Conservation (phyloP, 2,113 vertebrate species). For the Lepus americanus region DNA sequence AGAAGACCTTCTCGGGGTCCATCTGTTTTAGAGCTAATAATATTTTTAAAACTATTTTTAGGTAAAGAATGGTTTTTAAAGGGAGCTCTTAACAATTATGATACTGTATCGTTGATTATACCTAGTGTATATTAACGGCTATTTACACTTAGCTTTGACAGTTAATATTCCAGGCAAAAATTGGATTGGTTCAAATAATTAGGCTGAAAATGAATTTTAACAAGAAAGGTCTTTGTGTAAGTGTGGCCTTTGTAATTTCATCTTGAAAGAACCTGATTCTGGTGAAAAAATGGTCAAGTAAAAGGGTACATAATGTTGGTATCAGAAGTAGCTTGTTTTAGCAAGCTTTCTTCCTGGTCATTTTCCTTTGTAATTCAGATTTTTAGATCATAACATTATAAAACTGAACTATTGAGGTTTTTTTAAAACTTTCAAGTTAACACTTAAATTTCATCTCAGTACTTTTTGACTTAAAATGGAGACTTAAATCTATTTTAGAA, state of each 20-base stretch:
- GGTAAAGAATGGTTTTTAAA: slow-evolving; percentile 54
- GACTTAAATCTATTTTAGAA: slow-evolving; percentile 21
- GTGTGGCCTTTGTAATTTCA: slow-evolving; percentile 66
- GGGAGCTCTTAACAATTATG: slow-evolving; percentile 32
- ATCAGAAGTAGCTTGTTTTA: slow-evolving; percentile 45
- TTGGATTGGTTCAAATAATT: slow-evolving; percentile 49
- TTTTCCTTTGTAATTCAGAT: slow-evolving; percentile 3
- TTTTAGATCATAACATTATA: slow-evolving; percentile 46
- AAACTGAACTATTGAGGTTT: neutral
- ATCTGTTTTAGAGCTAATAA: neutral
- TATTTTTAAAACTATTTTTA: slow-evolving; percentile 32
- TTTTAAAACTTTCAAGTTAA: neutral
- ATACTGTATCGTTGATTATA: neutral
- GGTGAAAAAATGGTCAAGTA: neutral
- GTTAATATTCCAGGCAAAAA: slow-evolving; percentile 26
- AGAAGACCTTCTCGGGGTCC: slow-evolving; percentile 19
- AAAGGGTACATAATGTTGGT: slow-evolving; percentile 7
- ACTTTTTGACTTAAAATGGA: slow-evolving; percentile 7
- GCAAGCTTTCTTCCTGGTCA: neutral
- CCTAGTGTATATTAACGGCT: neutral
- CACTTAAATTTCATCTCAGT: neutral
- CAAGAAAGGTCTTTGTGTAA: slow-evolving; percentile 35
- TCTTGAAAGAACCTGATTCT: slow-evolving; percentile 56
- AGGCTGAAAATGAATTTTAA: slow-evolving; percentile 41
- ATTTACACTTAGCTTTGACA: neutral